These are phyloP conservation scores for Nothura maculosa DNA, from an alignment of 2,797 vertebrate genomes.

Conservation along the genomic window DNA sequence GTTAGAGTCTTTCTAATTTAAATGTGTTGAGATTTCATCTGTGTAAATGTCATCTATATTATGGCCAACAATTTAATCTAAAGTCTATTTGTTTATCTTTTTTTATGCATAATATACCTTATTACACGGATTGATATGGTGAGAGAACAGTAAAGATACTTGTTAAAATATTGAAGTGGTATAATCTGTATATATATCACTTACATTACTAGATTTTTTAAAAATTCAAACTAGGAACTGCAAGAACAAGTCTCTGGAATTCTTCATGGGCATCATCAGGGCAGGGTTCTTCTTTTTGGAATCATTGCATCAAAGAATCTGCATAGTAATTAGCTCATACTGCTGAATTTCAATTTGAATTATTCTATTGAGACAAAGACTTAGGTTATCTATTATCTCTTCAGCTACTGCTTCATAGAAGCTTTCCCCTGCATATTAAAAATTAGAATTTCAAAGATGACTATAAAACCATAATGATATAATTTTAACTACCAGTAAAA, in stretches of 20 bases:
- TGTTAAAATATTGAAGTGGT: neutral
- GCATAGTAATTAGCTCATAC: neutral
- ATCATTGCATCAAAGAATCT: neutral
- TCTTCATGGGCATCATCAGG: neutral
- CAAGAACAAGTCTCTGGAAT: neutral
- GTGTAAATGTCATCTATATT: constrained; percentile 18
- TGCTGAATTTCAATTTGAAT: constrained; percentile 8
- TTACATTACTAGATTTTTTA: neutral
- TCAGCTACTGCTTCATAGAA: neutral
- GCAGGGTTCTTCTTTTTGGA: neutral
- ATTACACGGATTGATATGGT: neutral
- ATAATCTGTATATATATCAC: neutral
- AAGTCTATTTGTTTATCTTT: constrained; percentile 7
- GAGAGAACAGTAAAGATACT: neutral
- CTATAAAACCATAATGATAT: neutral
- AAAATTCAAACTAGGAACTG: neutral
- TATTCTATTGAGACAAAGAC: neutral
- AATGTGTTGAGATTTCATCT: neutral
- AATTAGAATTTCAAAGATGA: neutral
- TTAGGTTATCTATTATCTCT: neutral
- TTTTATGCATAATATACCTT: constrained; percentile 28
- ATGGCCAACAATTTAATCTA: neutral
- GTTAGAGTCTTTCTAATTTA: constrained; percentile 29
- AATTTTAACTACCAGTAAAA: neutral
- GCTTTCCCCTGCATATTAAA: neutral